Conservation (phyloP, 2,113 vertebrate species). For the Macquaria australasica region DNA sequence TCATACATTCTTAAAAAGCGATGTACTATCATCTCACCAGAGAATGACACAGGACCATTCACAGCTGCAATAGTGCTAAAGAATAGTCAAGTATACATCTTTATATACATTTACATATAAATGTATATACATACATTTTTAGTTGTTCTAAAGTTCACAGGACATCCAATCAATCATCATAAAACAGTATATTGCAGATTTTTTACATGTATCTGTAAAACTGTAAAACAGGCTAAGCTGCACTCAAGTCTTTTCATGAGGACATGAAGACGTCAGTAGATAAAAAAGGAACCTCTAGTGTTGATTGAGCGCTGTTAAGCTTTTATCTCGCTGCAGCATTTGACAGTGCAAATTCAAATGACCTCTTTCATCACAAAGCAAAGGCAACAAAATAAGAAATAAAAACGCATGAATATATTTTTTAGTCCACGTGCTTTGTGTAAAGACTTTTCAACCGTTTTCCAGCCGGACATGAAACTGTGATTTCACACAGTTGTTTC, state of each 20-base stretch:
- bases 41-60: neutral
- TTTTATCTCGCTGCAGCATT: slow-evolving; percentile 5
- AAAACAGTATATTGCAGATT: slow-evolving; percentile 2
- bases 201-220: neutral
- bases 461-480: neutral
- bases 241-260: neutral
- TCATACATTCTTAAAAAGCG: slow-evolving; percentile 5
- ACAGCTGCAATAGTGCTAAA: slow-evolving; percentile 9
- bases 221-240: neutral
- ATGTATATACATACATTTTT: neutral
- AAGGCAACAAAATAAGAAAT: neutral
- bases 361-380: neutral
- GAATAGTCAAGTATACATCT: neutral
- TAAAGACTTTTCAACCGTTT: neutral
- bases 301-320: neutral
- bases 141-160: neutral
- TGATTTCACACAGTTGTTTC: slow-evolving; percentile 73
- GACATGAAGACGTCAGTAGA: neutral
- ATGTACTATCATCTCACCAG: neutral
- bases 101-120: neutral
- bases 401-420: neutral
- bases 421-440: neutral
- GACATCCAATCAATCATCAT: neutral
- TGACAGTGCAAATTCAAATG: neutral
- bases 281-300: neutral